These are phyloP conservation scores for Gambusia affinis DNA, from an alignment of 2,113 vertebrate genomes.

Conservation along the genomic window DNA sequence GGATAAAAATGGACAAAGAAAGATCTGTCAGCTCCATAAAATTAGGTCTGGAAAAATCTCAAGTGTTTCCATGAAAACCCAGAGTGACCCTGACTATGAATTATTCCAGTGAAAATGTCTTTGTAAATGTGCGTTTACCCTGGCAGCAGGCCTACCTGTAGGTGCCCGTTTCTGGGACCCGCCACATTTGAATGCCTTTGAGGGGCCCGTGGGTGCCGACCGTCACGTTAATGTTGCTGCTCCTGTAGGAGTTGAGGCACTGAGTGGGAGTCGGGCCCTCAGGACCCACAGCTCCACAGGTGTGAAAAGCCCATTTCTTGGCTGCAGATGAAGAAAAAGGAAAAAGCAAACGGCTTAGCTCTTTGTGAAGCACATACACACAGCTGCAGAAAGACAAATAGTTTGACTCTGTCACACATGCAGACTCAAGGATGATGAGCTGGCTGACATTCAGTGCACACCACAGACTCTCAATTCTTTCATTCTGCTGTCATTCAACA, in stretches of 20 bases:
- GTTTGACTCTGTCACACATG: conserved; percentile 9
- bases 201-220: conserved; percentile 86
- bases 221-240: conserved; percentile 88
- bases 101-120: conserved; percentile 8
- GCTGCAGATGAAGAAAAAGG: conserved; percentile 49
- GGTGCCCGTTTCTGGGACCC: conserved; percentile 89
- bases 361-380: conserved; percentile 13
- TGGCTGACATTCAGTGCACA: conserved; percentile 14
- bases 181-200: conserved; percentile 94
- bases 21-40: background rate
- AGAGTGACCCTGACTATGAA: conserved; percentile 4
- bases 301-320: conserved; percentile 89
- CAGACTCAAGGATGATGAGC: conserved; percentile 33
- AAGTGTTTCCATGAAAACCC: background rate
- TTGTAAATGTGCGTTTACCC: background rate
- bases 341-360: background rate
- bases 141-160: conserved; percentile 85
- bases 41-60: background rate
- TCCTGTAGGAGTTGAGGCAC: conserved; percentile 92
- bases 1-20: background rate
- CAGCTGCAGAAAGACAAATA: conserved; percentile 17
- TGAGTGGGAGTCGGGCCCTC: conserved; percentile 92
- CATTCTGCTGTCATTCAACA: conserved; percentile 40
- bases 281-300: conserved; percentile 91
- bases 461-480: conserved; percentile 23